Evolutionary conservation across 2,888 invertebrate species (phyloP).

Genomic region (Mesorhabditis belari): DNA sequence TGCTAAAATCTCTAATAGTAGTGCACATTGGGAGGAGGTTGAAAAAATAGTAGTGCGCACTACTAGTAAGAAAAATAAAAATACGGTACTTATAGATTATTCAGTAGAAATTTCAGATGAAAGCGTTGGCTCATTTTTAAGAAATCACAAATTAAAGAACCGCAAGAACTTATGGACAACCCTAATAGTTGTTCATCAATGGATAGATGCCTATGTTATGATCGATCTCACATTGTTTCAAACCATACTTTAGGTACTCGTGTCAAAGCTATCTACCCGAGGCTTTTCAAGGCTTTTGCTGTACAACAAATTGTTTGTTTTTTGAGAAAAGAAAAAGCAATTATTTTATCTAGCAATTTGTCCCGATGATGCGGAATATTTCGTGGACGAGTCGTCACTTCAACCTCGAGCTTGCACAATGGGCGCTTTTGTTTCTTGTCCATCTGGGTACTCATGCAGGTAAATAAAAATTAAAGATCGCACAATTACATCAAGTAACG

Average conservation of each 20-base stretch:
- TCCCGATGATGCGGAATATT: slow-evolving; percentile 29
- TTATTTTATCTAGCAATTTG: slow-evolving; percentile 17
- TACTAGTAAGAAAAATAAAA: too few relatives aligned
- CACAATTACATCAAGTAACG: too few relatives aligned
- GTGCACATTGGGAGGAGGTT: too few relatives aligned
- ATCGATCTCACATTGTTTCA: too few relatives aligned
- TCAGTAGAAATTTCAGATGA: too few relatives aligned
- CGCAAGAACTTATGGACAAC: background rate
- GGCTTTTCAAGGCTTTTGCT: slow-evolving; percentile 37
- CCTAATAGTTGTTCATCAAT: too few relatives aligned
- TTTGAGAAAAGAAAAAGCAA: background rate
- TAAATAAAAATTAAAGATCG: too few relatives aligned
- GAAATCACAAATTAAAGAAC: background rate
- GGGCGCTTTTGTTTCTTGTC: slow-evolving; percentile 36
- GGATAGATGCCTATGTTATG: too few relatives aligned
- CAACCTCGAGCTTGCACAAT: slow-evolving; percentile 29
- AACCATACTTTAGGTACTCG: slow-evolving; percentile 9
- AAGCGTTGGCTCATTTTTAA: too few relatives aligned
- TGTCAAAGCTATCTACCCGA: slow-evolving; percentile 29
- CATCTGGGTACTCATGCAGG: slow-evolving; percentile 24
- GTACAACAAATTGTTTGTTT: slow-evolving; percentile 16
- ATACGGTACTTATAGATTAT: too few relatives aligned
- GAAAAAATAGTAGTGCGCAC: too few relatives aligned
- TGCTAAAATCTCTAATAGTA: too few relatives aligned
- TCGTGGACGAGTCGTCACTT: slow-evolving; percentile 28